A percentile compares a stretch with the other conserved stretches of the same genome.
Conservation (phyloP, 1,140 invertebrate species). For the Episyrphus balteatus region DNA sequence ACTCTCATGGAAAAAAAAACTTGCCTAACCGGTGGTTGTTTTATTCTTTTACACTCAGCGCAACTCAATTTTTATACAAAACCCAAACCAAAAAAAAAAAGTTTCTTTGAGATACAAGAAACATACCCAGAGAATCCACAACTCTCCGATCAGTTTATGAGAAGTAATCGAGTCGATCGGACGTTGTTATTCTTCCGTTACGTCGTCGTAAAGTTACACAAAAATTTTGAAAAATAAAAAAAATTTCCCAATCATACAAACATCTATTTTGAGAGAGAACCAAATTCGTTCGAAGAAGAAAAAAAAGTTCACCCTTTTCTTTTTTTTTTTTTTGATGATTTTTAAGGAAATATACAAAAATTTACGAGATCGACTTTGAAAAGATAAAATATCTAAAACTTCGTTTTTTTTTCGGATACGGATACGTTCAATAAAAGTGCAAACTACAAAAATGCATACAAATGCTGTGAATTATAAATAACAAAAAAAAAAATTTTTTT, state of each 20-base stretch:
- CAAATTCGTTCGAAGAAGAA: conserved; percentile 10
- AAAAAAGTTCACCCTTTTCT: conserved; percentile 5
- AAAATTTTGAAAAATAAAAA: conserved; percentile 9
- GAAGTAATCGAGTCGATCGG: conserved; percentile 26
- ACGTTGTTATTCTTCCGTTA: conserved; percentile 7
- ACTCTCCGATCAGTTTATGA: conserved; percentile 25
- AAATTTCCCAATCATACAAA: conserved; percentile 14
- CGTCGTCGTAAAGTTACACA: conserved; percentile 8
- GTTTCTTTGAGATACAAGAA: too few species aligned
- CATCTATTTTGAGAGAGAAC: conserved; percentile 14
- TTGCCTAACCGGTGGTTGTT: too few species aligned
- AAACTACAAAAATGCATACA: conserved; percentile 10
- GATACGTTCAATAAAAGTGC: not conserved
- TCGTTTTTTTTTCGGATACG: not conserved
- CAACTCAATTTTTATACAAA: too few species aligned
- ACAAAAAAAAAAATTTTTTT: conserved; percentile 9
- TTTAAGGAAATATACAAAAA: conserved; percentile 5
- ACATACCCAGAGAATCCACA: too few species aligned
- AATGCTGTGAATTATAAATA: conserved; percentile 10
- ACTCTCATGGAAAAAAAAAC: too few species aligned
- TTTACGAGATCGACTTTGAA: conserved; percentile 5
- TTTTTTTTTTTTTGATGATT: conserved; percentile 30
- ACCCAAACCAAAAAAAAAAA: too few species aligned
- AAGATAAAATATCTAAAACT: conserved; percentile 4
- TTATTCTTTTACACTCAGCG: too few species aligned